phyloP scores from a whole-genome alignment of 2,888 invertebrate species.

The Eilema depressum region DNA sequence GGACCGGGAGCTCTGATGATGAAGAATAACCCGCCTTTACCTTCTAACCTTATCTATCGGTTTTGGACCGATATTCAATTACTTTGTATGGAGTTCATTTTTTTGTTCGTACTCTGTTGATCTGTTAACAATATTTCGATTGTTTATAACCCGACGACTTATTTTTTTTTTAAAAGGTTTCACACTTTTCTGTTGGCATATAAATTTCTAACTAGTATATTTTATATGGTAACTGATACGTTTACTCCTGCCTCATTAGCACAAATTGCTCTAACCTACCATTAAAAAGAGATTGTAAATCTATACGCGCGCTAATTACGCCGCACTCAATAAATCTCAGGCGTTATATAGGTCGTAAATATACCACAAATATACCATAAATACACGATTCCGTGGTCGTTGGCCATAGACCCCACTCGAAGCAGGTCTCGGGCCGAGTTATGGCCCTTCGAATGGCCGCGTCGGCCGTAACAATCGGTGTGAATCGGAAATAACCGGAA shows the following conservation, averaged over 20 bases:
- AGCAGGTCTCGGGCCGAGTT: slow-evolving; percentile 71
- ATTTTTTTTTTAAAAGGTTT: not conserved
- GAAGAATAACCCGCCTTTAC: too few species aligned
- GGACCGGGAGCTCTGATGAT: too few species aligned
- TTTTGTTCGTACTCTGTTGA: too few species aligned
- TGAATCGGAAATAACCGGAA: slow-evolving; percentile 86
- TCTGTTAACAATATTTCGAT: not conserved
- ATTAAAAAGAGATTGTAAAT: slow-evolving; percentile 71
- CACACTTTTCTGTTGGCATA: not conserved
- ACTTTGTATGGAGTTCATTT: too few species aligned
- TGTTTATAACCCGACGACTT: too few species aligned
- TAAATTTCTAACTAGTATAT: not conserved
- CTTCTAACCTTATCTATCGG: too few species aligned
- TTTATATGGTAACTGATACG: not conserved
- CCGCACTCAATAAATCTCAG: slow-evolving; percentile 78
- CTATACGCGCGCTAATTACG: slow-evolving; percentile 78
- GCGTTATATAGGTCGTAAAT: slow-evolving; percentile 80
- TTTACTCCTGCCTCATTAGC: slow-evolving; percentile 64
- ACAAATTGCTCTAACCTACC: slow-evolving; percentile 39
- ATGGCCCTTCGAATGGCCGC: slow-evolving; percentile 74
- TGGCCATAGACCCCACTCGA: slow-evolving; percentile 84
- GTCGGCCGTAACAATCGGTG: slow-evolving; percentile 79
- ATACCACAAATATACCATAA: slow-evolving; percentile 76
- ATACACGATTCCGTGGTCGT: slow-evolving; percentile 72
- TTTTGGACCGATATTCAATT: too few species aligned